These are phyloP conservation scores for Chlamydotis undulata DNA, from an alignment of 2,113 vertebrate genomes.

Conservation along the genomic window DNA sequence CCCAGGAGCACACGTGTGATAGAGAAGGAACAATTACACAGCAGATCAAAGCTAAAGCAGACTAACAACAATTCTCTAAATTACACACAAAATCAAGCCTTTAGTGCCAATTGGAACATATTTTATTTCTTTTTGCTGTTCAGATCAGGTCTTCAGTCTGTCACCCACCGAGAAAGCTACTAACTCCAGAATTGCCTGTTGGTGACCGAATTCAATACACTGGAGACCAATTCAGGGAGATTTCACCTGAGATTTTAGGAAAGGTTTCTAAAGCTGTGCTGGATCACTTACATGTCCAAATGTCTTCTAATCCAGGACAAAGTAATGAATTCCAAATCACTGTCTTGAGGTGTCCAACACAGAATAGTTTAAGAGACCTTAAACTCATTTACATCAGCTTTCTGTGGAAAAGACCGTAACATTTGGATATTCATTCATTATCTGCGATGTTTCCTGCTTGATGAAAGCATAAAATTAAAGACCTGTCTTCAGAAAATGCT, in stretches of 20 bases:
- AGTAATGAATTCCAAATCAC: not conserved
- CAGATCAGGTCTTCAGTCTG: not conserved
- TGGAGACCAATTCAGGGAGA: not conserved
- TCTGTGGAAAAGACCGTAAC: not conserved
- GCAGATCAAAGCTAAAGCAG: slow-evolving; percentile 10
- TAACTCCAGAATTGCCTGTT: not conserved
- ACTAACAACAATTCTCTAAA: not conserved
- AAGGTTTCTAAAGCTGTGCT: not conserved
- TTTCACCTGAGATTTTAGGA: not conserved
- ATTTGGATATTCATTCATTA: not conserved
- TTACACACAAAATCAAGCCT: not conserved
- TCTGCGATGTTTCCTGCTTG: not conserved
- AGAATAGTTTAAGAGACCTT: not conserved
- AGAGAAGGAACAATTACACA: not conserved
- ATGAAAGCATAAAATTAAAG: not conserved
- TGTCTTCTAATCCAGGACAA: not conserved
- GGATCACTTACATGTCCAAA: not conserved
- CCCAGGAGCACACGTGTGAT: not conserved
- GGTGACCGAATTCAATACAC: not conserved
- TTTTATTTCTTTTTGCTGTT: not conserved
- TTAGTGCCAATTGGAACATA: not conserved
- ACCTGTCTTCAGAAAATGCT: not conserved
- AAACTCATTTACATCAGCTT: not conserved
- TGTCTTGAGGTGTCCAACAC: not conserved
- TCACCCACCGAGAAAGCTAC: not conserved